Base-by-base conservation (phyloP, 2,888 invertebrate species). In the Drosophila prostipennis region DNA sequence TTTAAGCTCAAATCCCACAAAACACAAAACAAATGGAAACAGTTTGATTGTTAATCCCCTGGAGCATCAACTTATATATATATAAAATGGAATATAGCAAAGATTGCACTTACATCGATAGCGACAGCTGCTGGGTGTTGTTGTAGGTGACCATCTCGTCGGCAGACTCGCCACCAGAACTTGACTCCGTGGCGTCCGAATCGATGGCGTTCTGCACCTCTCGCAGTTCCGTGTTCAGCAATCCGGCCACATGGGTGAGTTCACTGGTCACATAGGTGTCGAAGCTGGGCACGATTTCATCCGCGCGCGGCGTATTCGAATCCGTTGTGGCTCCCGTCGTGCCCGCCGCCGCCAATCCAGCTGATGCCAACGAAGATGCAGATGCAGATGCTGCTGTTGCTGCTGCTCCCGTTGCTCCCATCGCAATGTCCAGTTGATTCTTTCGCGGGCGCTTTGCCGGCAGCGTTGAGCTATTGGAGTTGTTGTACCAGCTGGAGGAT, bases 131-230 rank as follows among this genome's bases (percentile, higher is more conserved):
- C 87, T 95, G 94, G 52, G 94, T 93, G 92, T 96, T 96, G 91
- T 95, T 96, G 92, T 96, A 96, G 69, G 93, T 92, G 77, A 96
- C 94, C 92, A 95, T 94, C 91, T 98, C 98, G 93, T 98, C 98
- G 91, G 97, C 97, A 88, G 97, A 98, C 91, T 98, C 98, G 36
- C 97, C 98, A 56, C 98, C 98, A 14, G 98, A 98, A 89, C 98
- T 98, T 71, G 97, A 97, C 14, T 96, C 97, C 1, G 98, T 98
- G 37, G 97, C 98, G 93, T 98, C 98, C 1, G 98, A 97, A 92
- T 98, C 98, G 74, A 97, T 93, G 82, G 95, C 95, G 68, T 93
- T 93, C 90, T 96, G 96, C 60, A 97, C 94, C 74, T 96, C 93
- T 29, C 94, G 93, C 78, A 98, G 91, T 90, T 96, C 96, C 0